These are phyloP conservation scores for Onychomys leucogaster DNA, from an alignment of 2,797 vertebrate genomes.

Conservation along the genomic window DNA sequence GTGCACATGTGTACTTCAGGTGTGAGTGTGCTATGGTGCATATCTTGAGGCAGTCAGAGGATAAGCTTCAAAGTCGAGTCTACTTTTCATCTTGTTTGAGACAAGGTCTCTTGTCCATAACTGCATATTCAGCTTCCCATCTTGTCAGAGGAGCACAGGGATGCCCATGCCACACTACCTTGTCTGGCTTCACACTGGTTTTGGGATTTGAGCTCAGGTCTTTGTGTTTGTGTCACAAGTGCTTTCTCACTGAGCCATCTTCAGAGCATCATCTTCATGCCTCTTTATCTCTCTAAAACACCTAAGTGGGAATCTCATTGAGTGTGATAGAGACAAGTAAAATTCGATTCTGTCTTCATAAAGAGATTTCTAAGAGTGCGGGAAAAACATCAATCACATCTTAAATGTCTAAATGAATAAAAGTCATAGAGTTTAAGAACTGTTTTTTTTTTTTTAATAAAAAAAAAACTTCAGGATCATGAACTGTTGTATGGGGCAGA, in stretches of 20 bases:
- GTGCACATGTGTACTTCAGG: not conserved
- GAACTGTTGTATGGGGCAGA: not conserved
- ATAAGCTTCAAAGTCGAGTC: not conserved
- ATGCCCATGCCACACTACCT: too few relatives aligned
- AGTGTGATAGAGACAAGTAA: not conserved
- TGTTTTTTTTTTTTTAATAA: slow-evolving; percentile 11
- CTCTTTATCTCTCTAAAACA: not conserved
- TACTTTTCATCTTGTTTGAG: not conserved
- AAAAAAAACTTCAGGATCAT: not conserved
- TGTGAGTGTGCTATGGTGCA: not conserved
- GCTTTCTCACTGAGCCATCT: not conserved
- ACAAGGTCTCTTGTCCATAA: not conserved
- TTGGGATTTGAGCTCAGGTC: not conserved
- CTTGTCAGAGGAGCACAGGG: not conserved
- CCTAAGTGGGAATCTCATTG: not conserved
- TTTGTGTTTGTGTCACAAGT: not conserved
- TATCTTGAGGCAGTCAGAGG: not conserved
- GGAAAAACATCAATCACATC: not conserved
- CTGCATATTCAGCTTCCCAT: too few relatives aligned
- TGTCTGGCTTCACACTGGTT: not conserved
- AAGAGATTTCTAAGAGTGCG: not conserved
- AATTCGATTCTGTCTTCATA: not conserved
- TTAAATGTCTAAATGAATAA: slow-evolving; percentile 17
- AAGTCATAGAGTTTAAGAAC: not conserved
- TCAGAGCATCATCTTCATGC: not conserved